phyloP scores from a whole-genome alignment of 2,888 invertebrate genomes.

The Anticlea derivata region DNA sequence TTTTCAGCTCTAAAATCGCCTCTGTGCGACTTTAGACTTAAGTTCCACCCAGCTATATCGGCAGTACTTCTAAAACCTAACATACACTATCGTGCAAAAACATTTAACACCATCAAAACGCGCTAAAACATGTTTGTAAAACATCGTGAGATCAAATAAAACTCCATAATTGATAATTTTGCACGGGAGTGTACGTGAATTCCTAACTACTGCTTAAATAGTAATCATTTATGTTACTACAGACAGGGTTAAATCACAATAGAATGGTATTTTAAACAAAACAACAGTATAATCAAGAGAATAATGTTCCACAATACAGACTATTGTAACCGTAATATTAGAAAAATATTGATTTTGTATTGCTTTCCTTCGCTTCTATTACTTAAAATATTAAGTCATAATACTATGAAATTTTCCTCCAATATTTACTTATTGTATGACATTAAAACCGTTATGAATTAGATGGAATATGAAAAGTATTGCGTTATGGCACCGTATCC shows the following conservation, averaged over 20 bases:
- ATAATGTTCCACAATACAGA: background rate
- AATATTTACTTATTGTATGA: background rate
- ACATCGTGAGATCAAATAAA: slow-evolving; percentile 34
- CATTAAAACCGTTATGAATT: slow-evolving; percentile 8
- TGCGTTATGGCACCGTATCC: slow-evolving; percentile 26
- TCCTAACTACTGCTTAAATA: slow-evolving; percentile 22
- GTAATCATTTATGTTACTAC: slow-evolving; percentile 23
- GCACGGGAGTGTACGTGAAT: slow-evolving; percentile 26
- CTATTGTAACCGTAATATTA: background rate
- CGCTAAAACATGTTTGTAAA: slow-evolving; percentile 28
- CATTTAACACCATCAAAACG: slow-evolving; percentile 23
- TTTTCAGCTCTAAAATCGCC: too few relatives aligned
- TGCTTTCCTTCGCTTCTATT: background rate
- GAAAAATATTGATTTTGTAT: slow-evolving; percentile 11
- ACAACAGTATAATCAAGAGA: slow-evolving; percentile 7
- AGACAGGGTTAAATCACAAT: slow-evolving; percentile 28
- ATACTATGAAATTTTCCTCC: background rate
- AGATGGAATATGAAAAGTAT: slow-evolving; percentile 1
- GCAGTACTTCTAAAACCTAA: slow-evolving; percentile 8
- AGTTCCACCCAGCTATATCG: too few relatives aligned
- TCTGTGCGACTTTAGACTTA: too few relatives aligned
- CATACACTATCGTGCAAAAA: slow-evolving; percentile 33
- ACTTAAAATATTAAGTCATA: too few relatives aligned
- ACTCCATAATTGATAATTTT: slow-evolving; percentile 24
- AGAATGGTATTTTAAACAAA: slow-evolving; percentile 4